Conservation (phyloP, 2,797 vertebrate genomes). For the Eospalax fontanierii region DNA sequence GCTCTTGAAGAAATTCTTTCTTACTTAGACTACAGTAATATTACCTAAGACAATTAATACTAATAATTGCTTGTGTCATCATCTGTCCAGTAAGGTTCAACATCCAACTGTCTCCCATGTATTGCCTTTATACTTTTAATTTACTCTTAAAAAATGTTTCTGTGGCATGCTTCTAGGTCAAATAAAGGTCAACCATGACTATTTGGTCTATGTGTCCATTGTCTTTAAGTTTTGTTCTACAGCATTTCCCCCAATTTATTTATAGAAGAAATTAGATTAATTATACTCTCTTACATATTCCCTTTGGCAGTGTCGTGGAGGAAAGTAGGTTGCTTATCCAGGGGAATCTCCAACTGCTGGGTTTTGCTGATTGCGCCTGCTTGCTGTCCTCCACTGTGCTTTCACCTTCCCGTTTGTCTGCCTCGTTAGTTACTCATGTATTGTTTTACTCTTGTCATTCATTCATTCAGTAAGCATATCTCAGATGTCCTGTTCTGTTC, state of each 20-base stretch:
- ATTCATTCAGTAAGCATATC: neutral
- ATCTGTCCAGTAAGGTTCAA: neutral
- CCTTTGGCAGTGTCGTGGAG: neutral
- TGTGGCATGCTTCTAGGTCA: neutral
- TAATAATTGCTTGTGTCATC: neutral
- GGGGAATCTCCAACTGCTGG: neutral
- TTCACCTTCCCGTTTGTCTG: neutral
- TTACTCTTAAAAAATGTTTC: neutral
- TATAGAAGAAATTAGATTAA: neutral
- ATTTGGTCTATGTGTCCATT: neutral
- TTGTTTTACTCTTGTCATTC: neutral
- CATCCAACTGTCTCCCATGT: neutral
- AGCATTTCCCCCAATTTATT: neutral
- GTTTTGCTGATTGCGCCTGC: neutral
- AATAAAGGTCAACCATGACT: neutral
- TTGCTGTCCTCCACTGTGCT: neutral
- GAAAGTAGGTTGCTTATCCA: neutral
- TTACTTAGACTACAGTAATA: neutral
- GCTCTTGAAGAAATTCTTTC: neutral
- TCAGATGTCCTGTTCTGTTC: no score
- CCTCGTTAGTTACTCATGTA: neutral
- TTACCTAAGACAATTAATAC: neutral
- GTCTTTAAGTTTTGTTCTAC: neutral
- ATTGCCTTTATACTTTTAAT: conserved; percentile 9
- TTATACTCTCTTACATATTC: neutral